A percentile compares a stretch with the other conserved stretches of the same genome.
Evolutionary conservation across 1,140 invertebrate genomes (phyloP).

Genomic region (Atta texana): DNA sequence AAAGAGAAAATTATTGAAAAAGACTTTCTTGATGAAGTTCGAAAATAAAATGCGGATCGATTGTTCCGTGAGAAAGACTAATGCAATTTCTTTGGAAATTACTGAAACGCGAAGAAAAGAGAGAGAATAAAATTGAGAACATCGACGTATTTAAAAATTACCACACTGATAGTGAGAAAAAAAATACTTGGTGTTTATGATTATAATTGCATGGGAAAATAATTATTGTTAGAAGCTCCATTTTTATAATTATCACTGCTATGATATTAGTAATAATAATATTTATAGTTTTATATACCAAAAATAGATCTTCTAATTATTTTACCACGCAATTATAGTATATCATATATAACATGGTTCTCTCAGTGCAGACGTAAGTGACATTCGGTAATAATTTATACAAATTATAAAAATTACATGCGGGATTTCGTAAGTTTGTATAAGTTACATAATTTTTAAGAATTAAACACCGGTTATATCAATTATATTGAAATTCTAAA

Average conservation of each 20-base stretch:
- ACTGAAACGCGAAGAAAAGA: neutral
- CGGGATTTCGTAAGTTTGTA: neutral
- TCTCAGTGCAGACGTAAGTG: too few relatives aligned
- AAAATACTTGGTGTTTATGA: too few relatives aligned
- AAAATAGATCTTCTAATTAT: too few relatives aligned
- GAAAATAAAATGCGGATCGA: constrained; percentile 3
- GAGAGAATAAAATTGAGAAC: neutral
- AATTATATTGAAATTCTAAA: neutral
- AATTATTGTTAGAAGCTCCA: too few relatives aligned
- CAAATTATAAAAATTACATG: neutral
- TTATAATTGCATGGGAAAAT: too few relatives aligned
- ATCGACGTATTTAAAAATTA: neutral
- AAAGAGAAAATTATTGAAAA: constrained; percentile 23
- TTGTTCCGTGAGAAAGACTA: neutral
- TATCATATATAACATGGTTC: too few relatives aligned
- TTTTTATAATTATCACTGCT: too few relatives aligned
- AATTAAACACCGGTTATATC: neutral
- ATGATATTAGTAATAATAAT: too few relatives aligned
- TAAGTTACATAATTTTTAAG: neutral
- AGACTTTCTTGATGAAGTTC: neutral
- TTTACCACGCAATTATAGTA: too few relatives aligned
- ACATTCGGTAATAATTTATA: neutral
- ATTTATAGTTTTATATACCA: too few relatives aligned
- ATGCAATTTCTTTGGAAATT: constrained; percentile 22
- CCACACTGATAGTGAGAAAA: neutral